These are phyloP conservation scores for Temnothorax rugatulus DNA, from an alignment of 2,888 invertebrate genomes.

Conservation along the genomic window DNA sequence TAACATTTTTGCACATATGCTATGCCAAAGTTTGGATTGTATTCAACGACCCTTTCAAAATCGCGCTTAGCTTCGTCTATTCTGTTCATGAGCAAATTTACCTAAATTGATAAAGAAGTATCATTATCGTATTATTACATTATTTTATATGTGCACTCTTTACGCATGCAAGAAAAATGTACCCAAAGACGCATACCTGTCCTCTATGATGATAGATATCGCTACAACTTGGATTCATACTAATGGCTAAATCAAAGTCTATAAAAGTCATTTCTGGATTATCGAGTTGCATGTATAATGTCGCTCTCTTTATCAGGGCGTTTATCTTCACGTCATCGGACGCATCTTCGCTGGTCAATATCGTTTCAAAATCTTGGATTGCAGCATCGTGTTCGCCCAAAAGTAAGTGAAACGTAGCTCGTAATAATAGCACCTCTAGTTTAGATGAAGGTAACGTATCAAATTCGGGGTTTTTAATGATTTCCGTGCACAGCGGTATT, in stretches of 20 bases:
- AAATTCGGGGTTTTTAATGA: constrained; percentile 89
- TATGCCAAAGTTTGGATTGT: constrained; percentile 94
- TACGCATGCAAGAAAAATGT: constrained; percentile 51
- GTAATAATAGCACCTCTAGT: constrained; percentile 92
- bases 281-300: constrained; percentile 93
- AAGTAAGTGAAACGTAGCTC: constrained; percentile 94
- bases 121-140: constrained; percentile 11
- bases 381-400: constrained; percentile 92
- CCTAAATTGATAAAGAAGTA: constrained; percentile 87
- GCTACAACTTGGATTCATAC: constrained; percentile 92
- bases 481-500: constrained; percentile 93
- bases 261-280: constrained; percentile 91
- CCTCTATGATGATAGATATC: constrained; percentile 98
- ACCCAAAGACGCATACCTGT: constrained; percentile 86
- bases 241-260: constrained; percentile 93
- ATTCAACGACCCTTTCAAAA: constrained; percentile 93
- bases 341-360: constrained; percentile 90
- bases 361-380: constrained; percentile 90
- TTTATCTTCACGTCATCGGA: constrained; percentile 91
- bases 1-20: constrained; percentile 97
- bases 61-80: constrained; percentile 93
- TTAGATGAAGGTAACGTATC: constrained; percentile 66
- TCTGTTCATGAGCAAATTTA: constrained; percentile 93
- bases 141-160: background rate
- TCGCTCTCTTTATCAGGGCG: constrained; percentile 95